Evolutionary conservation across 1,140 invertebrate species (phyloP), one percentile per base, ranked within the genome.

Genomic region (Drosophila gunungcola): DNA sequence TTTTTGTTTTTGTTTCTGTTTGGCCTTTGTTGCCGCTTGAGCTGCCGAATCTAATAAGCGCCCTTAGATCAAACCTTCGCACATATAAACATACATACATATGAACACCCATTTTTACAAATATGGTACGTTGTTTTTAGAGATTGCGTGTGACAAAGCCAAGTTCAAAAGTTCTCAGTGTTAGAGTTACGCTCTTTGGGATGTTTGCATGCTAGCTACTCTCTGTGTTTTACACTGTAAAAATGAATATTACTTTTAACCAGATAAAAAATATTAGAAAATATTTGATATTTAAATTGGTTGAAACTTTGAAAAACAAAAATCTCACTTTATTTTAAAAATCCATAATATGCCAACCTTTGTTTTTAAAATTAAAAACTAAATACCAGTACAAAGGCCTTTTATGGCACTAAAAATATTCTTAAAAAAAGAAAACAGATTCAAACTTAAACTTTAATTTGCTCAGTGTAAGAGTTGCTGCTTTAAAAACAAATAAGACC

Each of bases 81-180:
- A 27, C 34, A 43, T 43, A 45, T 6, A 11, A 38, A 27, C 16
- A 54, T 29, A 29, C n/a, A 13, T 41, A 21, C n/a, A 12, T 12
- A 55, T 29, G 2, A 21, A 21, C n/a, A n/a, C n/a, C n/a, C n/a
- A n/a, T 13, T 4, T 53, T 27, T 39, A 56, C 34, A 25, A 43
- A 34, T 49, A 9, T 36, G 7, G 3, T 29, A 11, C 13, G 38
- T 9, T 6, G 16, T 36, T 21, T 43, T 29, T 38, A 45, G 32
- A 46, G 62, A 57, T 74, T 74, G 80, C 73, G 68, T 75, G 74
- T 67, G 42, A 49, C 51, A 39, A 85, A 85, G 69, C 81, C 81
- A 86, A 85, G 81, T 86, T 85, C 73, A 85, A 86, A 81, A 63
- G 82, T 86, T 85, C 39, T 63, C 62, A 64, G 36, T 16, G 49